Percentiles rank a stretch among this genome's conserved stretches.
Evolutionary conservation across 2,113 vertebrate genomes (phyloP).

Genomic region (Gasterosteus nipponicus): DNA sequence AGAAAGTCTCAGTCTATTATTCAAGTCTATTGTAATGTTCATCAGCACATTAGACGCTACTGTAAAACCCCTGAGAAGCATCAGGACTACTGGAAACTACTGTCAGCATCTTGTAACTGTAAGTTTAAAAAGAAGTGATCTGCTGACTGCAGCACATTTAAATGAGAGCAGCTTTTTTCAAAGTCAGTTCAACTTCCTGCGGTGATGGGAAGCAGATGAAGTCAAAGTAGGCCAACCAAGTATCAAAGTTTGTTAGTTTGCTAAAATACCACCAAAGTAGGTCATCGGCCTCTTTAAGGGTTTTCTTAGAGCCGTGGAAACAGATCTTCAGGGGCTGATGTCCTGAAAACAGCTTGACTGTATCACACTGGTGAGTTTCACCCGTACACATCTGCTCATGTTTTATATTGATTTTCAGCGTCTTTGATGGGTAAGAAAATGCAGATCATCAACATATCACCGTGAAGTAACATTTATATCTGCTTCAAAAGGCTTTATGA

Average conservation of each 20-base stretch:
- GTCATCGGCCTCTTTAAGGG: conserved; percentile 69
- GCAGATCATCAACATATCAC: neutral
- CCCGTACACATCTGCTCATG: neutral
- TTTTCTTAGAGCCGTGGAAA: neutral
- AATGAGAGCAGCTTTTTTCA: conserved; percentile 15
- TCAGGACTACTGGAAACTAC: neutral
- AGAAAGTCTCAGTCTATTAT: conserved; percentile 6
- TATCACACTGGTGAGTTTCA: conserved; percentile 39
- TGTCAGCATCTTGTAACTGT: conserved; percentile 14
- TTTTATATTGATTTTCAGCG: neutral
- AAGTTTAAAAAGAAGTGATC: neutral
- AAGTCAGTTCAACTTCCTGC: conserved; percentile 36
- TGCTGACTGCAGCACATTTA: conserved; percentile 40
- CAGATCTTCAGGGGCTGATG: neutral
- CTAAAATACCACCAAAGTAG: conserved; percentile 72
- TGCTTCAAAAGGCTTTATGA: neutral
- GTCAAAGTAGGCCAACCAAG: conserved; percentile 60
- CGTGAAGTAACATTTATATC: neutral
- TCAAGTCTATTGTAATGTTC: neutral
- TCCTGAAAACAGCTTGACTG: neutral
- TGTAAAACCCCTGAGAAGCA: neutral
- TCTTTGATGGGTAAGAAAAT: neutral
- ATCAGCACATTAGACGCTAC: neutral
- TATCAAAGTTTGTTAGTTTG: conserved; percentile 46
- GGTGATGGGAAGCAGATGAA: conserved; percentile 46